phyloP scores from a whole-genome alignment of 2,797 vertebrate genomes.

The Agapornis canus region DNA sequence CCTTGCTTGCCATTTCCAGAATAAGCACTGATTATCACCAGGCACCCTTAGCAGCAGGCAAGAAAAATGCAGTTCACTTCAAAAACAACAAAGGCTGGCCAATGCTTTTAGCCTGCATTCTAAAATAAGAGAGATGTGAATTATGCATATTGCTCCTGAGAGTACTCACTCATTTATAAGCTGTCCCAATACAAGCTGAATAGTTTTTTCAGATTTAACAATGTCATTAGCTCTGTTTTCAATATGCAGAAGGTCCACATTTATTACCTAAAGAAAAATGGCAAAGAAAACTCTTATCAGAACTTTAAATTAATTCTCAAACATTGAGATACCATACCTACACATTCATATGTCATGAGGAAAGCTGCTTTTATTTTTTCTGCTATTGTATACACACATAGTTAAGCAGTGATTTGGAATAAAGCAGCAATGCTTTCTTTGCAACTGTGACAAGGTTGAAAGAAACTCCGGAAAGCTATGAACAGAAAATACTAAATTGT shows the following conservation, averaged over 20 bases:
- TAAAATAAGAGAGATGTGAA: not conserved
- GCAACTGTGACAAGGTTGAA: not conserved
- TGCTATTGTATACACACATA: not conserved
- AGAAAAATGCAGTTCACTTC: not conserved
- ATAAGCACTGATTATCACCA: not conserved
- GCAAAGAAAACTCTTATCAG: not conserved
- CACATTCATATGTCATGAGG: not conserved
- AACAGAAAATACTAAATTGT: not conserved
- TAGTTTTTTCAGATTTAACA: conserved; percentile 84
- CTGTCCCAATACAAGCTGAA: conserved; percentile 91
- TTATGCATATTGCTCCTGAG: not conserved
- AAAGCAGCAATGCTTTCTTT: not conserved
- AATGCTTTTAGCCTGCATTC: not conserved
- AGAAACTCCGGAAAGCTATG: not conserved
- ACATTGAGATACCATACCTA: not conserved
- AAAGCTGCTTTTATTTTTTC: not conserved
- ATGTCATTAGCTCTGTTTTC: conserved; percentile 90
- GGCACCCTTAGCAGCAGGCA: not conserved
- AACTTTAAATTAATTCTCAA: not conserved
- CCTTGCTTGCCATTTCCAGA: not conserved
- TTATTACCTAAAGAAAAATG: conserved; percentile 82
- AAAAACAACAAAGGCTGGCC: not conserved
- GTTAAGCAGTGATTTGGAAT: not conserved
- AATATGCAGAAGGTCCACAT: conserved; percentile 93
- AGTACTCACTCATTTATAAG: conserved; percentile 92